Base-by-base conservation (phyloP, 2,888 invertebrate genomes). In the Stenoptilia bipunctidactyla region DNA sequence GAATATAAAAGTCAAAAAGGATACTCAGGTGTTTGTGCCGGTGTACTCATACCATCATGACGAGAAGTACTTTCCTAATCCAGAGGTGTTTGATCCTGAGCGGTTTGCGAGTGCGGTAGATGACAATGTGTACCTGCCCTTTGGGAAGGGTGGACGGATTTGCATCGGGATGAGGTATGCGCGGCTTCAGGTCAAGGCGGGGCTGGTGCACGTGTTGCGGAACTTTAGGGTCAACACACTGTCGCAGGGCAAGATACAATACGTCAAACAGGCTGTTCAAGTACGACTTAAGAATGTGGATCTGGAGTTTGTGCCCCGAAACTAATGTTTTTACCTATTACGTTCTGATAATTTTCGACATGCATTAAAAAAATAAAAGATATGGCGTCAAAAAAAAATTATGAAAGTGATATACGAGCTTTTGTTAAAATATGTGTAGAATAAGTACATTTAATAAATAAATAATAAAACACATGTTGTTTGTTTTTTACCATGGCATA, bases 71-170 rank as follows among this genome's bases (percentile, higher is more conserved):
- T 82, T 65, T 43, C 62, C 70, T 0, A 56, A 85, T 10, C 85
- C 85, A 0, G 62, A 74, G 37, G 59, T 56, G 1, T 84, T 80
- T 47, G 61, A 76, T 41, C 82, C 83, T 1, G 73, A 80, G 1
- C 58, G 80, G 38, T 74, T 73, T 49, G 44, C 53, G 34, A 4
- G 8, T 12, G 4, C 13, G 2, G 14, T 34, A 34, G 14, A 13
- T 4, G 34, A 34, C 14, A 13, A 13, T 14, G 14, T 34, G 6
- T 34, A 12, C 34, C 13, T 34, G 34, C 34, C 34, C 13, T 34
- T 34, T 34, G 34, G 34, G 9, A 34, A 13, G 13, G 34, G 34
- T 4, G 5, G 5, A 2, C 13, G 34, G 4, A 4, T 13, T 4
- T 34, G 34, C 34, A 14, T 34, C 5, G 34, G 34, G 6, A 3